Evolutionary conservation across 2,113 vertebrate genomes (phyloP).

Genomic region (Narcine bancroftii): DNA sequence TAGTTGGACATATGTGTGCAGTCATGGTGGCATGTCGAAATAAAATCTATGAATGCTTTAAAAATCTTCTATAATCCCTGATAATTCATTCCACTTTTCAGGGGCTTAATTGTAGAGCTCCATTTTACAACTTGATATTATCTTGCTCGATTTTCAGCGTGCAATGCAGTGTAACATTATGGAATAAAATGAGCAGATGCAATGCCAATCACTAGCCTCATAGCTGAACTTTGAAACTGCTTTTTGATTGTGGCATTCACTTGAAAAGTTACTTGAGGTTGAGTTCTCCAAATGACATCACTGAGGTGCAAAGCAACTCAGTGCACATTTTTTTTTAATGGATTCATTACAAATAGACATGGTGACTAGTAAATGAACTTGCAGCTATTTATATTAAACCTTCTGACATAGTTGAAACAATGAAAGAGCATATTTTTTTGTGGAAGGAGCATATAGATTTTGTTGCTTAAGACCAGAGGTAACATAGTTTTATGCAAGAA

Average conservation of each 20-base stretch:
- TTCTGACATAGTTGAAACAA: neutral
- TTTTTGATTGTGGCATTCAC: neutral
- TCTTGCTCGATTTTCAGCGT: neutral
- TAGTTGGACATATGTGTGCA: neutral
- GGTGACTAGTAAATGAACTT: neutral
- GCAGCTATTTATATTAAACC: neutral
- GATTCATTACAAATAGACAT: neutral
- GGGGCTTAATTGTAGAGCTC: neutral
- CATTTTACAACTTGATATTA: neutral
- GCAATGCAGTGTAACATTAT: neutral
- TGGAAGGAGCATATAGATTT: neutral
- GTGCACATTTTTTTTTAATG: no score
- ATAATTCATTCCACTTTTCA: neutral
- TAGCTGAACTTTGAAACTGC: no score
- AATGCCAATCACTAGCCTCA: neutral
- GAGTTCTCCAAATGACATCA: neutral
- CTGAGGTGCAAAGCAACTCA: neutral
- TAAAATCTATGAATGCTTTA: conserved; percentile 9
- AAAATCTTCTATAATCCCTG: neutral
- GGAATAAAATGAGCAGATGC: neutral
- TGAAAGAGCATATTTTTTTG: neutral
- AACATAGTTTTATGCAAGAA: neutral
- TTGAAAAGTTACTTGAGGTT: neutral
- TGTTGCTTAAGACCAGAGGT: neutral
- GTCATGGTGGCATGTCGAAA: neutral